These are phyloP conservation scores for Pammene fasciana DNA, from an alignment of 2,888 invertebrate genomes.

Conservation along the genomic window DNA sequence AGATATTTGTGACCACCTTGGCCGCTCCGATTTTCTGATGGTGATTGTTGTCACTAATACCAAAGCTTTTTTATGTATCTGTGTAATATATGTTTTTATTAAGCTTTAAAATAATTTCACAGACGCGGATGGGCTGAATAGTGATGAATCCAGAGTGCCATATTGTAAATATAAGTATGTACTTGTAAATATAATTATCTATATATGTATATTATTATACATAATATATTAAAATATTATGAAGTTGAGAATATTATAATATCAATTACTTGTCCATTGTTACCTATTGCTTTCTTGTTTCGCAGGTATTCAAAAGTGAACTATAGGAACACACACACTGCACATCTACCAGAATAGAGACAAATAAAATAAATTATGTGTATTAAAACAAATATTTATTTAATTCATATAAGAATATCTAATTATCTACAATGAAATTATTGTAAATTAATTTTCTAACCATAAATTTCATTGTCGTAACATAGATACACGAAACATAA, in stretches of 20 bases:
- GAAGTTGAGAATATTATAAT: too few relatives aligned
- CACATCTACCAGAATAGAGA: constrained; percentile 13
- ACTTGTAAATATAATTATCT: neutral
- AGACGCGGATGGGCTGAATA: constrained; percentile 31
- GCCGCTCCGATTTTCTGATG: too few relatives aligned
- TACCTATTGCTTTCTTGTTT: constrained; percentile 11
- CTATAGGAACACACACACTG: neutral
- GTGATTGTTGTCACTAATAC: too few relatives aligned
- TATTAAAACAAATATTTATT: constrained; percentile 83
- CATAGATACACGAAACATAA: constrained; percentile 70
- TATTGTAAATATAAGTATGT: constrained; percentile 23
- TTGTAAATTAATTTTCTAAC: constrained; percentile 68
- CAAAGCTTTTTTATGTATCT: too few relatives aligned
- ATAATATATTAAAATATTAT: neutral
- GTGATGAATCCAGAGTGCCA: constrained; percentile 12
- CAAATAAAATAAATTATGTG: constrained; percentile 58
- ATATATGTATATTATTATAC: neutral
- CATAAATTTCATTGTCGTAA: constrained; percentile 80
- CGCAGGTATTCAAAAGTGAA: constrained; percentile 39
- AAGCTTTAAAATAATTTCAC: constrained; percentile 27
- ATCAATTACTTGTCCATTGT: too few relatives aligned
- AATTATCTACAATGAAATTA: constrained; percentile 83
- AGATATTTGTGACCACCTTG: too few relatives aligned
- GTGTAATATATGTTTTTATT: constrained; percentile 6
- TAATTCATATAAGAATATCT: constrained; percentile 80